Base-by-base conservation (phyloP, 2,888 invertebrate genomes). In the Eucriotettix oculatus region DNA sequence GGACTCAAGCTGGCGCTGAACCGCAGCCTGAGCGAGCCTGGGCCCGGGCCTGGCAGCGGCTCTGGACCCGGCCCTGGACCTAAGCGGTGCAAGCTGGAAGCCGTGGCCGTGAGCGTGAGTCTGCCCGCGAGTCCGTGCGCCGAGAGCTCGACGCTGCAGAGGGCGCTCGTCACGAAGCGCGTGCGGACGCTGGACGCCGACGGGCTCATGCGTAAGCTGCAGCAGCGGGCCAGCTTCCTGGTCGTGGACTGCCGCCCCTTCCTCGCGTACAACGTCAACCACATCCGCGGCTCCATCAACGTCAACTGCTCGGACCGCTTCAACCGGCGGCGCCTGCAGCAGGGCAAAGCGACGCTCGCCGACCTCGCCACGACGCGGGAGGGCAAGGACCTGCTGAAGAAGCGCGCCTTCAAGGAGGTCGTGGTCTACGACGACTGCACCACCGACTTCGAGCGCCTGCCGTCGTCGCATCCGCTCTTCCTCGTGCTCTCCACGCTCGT, bases 241-340 rank as follows among this genome's bases (percentile, higher is more conserved):
- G 70, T 84, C 10, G 71, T 85, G 58, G 85, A 86, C 70, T 83
- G 84, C 70, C 77, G 86, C 55, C 80, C 85, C 1, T 86, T 86
- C 71, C 79, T 85, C 65, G 79, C 82, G 61, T 86, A 81, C 74
- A 85, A 86, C 70, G 76, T 80, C 64, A 80, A 80, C 69, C 86
- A 86, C 72, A 80, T 86, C 64, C 74, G 77, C 61, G 84, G 84
- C 52, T 81, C 84, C 40, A 79, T 84, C 68, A 86, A 86, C 72
- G 79, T 86, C 63, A 85, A 84, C 71, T 86, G 85, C 69, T 79
- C 83, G 44, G 85, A 86, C 70, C 76, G 85, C 56, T 82, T 85
- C 71, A 84, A 83, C 69, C 76, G 84, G 61, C 76, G 82, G 64
- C 73, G 86, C 42, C 73, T 86, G 64, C 83, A 83, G 68, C 79